phyloP scores from a whole-genome alignment of 2,113 vertebrate species.

The Ctenodactylus gundi region DNA sequence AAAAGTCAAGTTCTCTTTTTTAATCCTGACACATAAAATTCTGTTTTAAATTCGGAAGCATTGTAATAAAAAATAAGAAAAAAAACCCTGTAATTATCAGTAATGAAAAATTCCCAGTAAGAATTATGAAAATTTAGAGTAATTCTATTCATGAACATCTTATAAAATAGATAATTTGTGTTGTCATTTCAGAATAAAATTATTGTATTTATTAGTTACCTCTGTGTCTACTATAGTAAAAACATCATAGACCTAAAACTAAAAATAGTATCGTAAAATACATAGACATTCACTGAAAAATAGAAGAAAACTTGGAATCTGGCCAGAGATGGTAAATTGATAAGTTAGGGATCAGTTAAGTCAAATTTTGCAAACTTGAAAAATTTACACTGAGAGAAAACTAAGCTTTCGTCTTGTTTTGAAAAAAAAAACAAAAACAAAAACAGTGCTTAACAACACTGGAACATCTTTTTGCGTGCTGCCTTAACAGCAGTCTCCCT shows the following conservation, averaged over 20 bases:
- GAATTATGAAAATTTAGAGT: neutral
- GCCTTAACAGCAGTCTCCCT: neutral
- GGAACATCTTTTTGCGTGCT: neutral
- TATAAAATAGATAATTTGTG: constrained; percentile 35
- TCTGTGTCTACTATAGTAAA: constrained; percentile 31
- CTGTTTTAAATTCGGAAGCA: constrained; percentile 37
- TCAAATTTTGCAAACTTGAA: neutral
- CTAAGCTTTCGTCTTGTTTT: constrained; percentile 19
- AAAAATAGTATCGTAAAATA: neutral
- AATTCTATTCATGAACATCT: constrained; percentile 39
- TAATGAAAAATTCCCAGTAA: constrained; percentile 25
- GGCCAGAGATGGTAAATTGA: neutral
- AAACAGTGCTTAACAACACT: neutral
- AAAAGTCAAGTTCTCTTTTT: neutral
- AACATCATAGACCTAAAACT: neutral
- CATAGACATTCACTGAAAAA: neutral
- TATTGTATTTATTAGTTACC: constrained; percentile 42
- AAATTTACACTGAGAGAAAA: neutral
- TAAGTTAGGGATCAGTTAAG: neutral
- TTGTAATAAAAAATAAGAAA: neutral
- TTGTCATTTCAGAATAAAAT: constrained; percentile 37
- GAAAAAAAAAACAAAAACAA: neutral
- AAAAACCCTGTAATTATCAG: neutral
- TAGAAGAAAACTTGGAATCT: constrained; percentile 29
- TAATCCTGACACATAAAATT: neutral